These are phyloP conservation scores for Parotocinclus haroldoi DNA, from an alignment of 2,797 vertebrate genomes.

Conservation along the genomic window DNA sequence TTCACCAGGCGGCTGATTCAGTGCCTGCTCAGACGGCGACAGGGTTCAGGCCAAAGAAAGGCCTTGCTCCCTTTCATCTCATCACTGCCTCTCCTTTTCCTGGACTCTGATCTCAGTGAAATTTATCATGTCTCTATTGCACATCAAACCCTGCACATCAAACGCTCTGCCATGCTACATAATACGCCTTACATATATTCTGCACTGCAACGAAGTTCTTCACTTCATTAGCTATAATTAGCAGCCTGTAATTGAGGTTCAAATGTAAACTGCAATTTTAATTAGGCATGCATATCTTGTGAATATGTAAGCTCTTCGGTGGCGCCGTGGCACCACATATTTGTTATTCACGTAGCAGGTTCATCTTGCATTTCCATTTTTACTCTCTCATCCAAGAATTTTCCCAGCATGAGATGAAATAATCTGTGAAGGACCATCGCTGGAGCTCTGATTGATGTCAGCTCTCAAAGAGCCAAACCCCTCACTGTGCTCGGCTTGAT, in stretches of 20 bases:
- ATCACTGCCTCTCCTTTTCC: background rate
- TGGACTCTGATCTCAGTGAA: conserved; percentile 12
- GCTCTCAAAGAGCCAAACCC: background rate
- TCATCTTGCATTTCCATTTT: conserved; percentile 4
- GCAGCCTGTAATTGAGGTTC: conserved; percentile 20
- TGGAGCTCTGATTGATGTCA: conserved; percentile 23
- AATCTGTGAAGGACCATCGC: conserved; percentile 8
- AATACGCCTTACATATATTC: conserved; percentile 23
- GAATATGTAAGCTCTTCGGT: background rate
- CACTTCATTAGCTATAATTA: conserved; percentile 41
- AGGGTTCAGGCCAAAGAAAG: background rate
- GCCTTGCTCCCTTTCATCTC: conserved; percentile 7
- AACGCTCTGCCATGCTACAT: conserved; percentile 21
- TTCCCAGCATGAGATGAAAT: conserved; percentile 17
- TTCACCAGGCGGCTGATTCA: conserved; percentile 16
- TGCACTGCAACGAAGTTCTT: conserved; percentile 34
- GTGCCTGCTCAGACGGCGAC: background rate
- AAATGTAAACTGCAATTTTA: conserved; percentile 28
- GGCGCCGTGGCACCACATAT: background rate
- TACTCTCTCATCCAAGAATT: background rate
- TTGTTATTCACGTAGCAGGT: background rate
- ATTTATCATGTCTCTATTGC: background rate
- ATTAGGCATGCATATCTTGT: conserved; percentile 23
- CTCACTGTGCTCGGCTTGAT: conserved; percentile 23
- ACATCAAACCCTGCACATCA: conserved; percentile 14